Percentiles rank a stretch among this genome's conserved stretches.
These are phyloP conservation scores for Amphiprion clarkii DNA, from an alignment of 2,797 vertebrate genomes.

Conservation along the genomic window DNA sequence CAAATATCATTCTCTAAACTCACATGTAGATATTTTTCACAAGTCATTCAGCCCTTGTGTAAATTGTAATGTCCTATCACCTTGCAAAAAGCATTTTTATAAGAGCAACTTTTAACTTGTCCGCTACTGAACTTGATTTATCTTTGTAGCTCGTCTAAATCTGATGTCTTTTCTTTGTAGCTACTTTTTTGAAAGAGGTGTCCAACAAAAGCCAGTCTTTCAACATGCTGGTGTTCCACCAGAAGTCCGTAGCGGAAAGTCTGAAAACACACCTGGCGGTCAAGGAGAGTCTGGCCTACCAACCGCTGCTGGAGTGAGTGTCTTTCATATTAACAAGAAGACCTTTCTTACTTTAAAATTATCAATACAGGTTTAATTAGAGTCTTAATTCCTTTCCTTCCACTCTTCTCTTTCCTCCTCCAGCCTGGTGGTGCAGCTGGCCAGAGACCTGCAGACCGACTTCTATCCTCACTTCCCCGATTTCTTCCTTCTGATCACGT, in stretches of 20 bases:
- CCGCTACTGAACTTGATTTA: neutral
- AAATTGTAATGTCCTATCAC: neutral
- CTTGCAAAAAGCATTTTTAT: too few relatives aligned
- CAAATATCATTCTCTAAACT: too few relatives aligned
- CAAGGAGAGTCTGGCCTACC: conserved; percentile 90
- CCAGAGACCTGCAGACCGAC: conserved; percentile 96
- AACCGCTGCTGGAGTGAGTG: conserved; percentile 96
- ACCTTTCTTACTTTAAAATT: too few relatives aligned
- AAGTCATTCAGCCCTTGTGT: too few relatives aligned
- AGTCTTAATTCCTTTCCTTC: too few relatives aligned
- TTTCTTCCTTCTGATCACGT: conserved; percentile 92
- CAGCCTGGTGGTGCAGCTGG: conserved; percentile 95
- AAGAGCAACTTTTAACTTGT: too few relatives aligned
- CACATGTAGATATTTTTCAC: too few relatives aligned
- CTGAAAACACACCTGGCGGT: conserved; percentile 92
- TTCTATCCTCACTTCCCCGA: conserved; percentile 97
- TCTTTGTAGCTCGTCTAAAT: too few relatives aligned
- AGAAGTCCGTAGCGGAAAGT: conserved; percentile 90
- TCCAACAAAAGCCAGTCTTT: conserved; percentile 94
- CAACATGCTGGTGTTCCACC: conserved; percentile 96
- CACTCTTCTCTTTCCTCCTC: neutral
- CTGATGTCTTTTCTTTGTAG: conserved; percentile 72
- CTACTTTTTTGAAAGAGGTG: conserved; percentile 91
- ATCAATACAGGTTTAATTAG: too few relatives aligned
- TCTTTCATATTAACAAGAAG: neutral